Conservation (phyloP, 1,140 invertebrate genomes). For the Maniola jurtina region DNA sequence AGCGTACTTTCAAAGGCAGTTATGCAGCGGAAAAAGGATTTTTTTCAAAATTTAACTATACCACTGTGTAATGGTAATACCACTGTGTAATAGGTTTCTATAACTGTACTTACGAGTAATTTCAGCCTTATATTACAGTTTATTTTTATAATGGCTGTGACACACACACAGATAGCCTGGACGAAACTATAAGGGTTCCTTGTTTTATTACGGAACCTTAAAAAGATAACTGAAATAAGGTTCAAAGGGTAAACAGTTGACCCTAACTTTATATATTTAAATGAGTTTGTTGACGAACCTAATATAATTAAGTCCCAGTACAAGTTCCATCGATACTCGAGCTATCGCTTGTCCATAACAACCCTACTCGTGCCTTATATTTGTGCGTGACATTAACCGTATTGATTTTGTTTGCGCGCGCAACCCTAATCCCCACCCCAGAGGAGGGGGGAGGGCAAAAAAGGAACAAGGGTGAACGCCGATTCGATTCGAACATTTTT, state of each 20-base stretch:
- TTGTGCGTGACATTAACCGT: constrained; percentile 67
- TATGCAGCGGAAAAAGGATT: too few species aligned
- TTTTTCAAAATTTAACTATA: too few species aligned
- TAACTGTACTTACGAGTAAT: too few species aligned
- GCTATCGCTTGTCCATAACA: constrained; percentile 57
- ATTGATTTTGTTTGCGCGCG: constrained; percentile 76
- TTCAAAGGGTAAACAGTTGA: not conserved
- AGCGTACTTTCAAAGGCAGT: too few species aligned
- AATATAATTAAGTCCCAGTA: not conserved
- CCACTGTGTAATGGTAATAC: too few species aligned
- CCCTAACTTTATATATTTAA: not conserved
- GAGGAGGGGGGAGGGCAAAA: constrained; percentile 34
- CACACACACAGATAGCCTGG: too few species aligned
- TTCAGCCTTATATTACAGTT: too few species aligned
- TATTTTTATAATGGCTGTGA: too few species aligned
- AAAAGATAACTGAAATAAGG: constrained; percentile 1
- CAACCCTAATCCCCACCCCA: constrained; percentile 45
- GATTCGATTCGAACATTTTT: constrained; percentile 73
- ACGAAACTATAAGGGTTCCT: too few species aligned
- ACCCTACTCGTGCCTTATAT: constrained; percentile 51
- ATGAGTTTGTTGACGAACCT: not conserved
- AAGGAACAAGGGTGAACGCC: constrained; percentile 61
- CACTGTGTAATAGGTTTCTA: too few species aligned
- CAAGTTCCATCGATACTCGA: constrained; percentile 34
- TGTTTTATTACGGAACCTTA: not conserved